Base-by-base conservation (phyloP, 2,888 invertebrate species). In the Amphipyra tragopoginis region DNA sequence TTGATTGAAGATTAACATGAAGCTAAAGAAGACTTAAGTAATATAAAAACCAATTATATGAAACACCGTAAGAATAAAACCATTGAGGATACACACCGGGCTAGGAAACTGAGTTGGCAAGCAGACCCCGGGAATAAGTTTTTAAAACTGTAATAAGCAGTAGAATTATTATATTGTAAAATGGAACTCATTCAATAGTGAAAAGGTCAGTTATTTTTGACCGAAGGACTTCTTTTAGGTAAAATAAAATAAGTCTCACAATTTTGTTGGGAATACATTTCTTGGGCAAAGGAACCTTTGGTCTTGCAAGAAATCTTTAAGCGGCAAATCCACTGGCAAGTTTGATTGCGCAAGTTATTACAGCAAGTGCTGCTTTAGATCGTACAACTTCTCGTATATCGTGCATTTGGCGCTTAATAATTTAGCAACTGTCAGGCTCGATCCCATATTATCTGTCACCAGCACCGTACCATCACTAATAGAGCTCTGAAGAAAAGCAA, bases 401-500 rank as follows among this genome's bases (percentile, higher is more conserved):
- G n/a, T n/a, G n/a, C n/a, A n/a, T n/a, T n/a, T n/a, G n/a, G n/a
- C n/a, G n/a, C n/a, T n/a, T n/a, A n/a, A 7, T 40, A 54, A 65
- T 47, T 15, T 52, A 39, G 10, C 61, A 65, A 56, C 69, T 61
- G 80, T 75, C 77, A 67, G 75, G 49, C 38, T 61, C 52, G 49
- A 50, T 68, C 77, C 75, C 69, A 71, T 64, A 76, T 70, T 69
- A 61, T 67, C 65, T 73, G 72, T 78, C 76, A 77, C 70, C 61
- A 56, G 59, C 71, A 68, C 77, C 80, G 75, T 75, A 79, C 77
- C 83, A 79, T 85, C 79, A 83, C 85, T 87, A 88, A 89, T 88
- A 83, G 82, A 80, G 84, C 79, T 63, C 80, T 69, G 81, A 89
- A 91, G 92, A 90, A 92, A 90, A 85, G 83, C 91, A 93, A 93